Percentiles rank a stretch among this genome's conserved stretches.
These are phyloP conservation scores for Strongylocentrotus purpuratus DNA, from an alignment of 35 echinoderm and acorn worm genomes.

Conservation along the genomic window DNA sequence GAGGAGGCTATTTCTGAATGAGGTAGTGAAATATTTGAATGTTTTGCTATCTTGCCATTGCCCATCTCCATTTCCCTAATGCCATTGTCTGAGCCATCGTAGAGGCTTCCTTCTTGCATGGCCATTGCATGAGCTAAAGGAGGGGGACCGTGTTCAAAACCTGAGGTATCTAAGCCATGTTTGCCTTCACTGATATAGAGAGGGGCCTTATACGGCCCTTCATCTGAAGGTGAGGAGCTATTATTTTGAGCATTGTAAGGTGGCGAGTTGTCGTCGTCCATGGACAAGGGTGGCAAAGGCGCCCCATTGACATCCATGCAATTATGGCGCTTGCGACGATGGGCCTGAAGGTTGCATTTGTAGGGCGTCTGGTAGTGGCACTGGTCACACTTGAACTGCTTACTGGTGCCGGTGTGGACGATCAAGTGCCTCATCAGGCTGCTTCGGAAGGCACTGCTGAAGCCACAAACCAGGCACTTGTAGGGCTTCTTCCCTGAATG, in stretches of 20 bases:
- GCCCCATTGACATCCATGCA: neutral
- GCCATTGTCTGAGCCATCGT: constrained; percentile 29
- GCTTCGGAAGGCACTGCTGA: constrained; percentile 98
- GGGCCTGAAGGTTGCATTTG: constrained; percentile 96
- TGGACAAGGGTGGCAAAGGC: constrained; percentile 15
- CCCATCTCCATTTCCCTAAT: neutral
- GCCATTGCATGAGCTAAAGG: constrained; percentile 7
- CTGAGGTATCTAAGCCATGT: constrained; percentile 42
- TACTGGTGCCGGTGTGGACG: constrained; percentile 95
- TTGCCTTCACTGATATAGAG: constrained; percentile 33
- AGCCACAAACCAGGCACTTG: constrained; percentile 97
- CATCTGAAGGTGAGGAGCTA: constrained; percentile 49
- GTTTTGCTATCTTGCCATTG: constrained; percentile 42
- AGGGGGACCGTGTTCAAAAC: constrained; percentile 14
- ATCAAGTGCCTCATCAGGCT: constrained; percentile 99
- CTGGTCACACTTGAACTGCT: constrained; percentile 95
- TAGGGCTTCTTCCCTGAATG: constrained; percentile 99
- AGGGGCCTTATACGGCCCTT: constrained; percentile 37
- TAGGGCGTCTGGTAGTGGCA: constrained; percentile 99
- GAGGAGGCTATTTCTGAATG: constrained; percentile 40
- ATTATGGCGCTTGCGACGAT: constrained; percentile 85
- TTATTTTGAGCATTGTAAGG: constrained; percentile 35
- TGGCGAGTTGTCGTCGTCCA: constrained; percentile 57
- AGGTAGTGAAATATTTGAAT: constrained; percentile 42
- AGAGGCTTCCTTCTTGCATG: neutral